Evolutionary conservation across 2,888 invertebrate species (phyloP).

Genomic region (Acleris holmiana): DNA sequence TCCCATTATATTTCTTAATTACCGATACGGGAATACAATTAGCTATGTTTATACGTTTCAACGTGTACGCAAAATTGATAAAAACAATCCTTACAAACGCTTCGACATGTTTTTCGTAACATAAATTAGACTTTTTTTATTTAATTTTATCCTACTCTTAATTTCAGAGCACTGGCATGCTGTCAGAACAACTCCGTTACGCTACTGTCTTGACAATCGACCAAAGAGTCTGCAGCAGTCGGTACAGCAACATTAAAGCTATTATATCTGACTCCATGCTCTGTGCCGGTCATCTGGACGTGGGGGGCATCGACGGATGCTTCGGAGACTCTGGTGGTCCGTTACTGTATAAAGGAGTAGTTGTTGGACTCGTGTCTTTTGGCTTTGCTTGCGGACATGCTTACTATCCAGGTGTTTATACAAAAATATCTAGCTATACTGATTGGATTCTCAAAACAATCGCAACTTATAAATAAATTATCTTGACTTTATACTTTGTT

Average conservation of each 20-base stretch:
- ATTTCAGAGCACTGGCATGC: slow-evolving; percentile 63
- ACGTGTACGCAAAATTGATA: no score
- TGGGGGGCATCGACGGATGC: slow-evolving; percentile 72
- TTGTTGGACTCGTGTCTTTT: slow-evolving; percentile 73
- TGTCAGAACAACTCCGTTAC: slow-evolving; percentile 70
- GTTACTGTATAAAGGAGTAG: slow-evolving; percentile 71
- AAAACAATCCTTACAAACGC: no score
- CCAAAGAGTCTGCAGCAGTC: slow-evolving; percentile 58
- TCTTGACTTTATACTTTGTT: background rate
- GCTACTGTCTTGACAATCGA: slow-evolving; percentile 62
- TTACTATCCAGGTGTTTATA: slow-evolving; percentile 76
- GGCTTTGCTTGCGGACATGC: slow-evolving; percentile 73
- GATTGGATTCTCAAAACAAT: slow-evolving; percentile 73
- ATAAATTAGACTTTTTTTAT: no score
- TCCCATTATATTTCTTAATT: no score
- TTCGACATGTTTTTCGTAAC: no score
- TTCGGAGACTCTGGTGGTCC: slow-evolving; percentile 79
- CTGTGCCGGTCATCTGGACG: slow-evolving; percentile 69
- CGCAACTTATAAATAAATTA: slow-evolving; percentile 58
- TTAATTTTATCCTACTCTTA: slow-evolving; percentile 10
- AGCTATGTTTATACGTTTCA: no score
- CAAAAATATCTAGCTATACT: slow-evolving; percentile 71
- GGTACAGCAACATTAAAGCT: slow-evolving; percentile 67
- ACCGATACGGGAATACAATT: no score
- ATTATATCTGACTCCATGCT: slow-evolving; percentile 70